Conservation (phyloP, 2,797 vertebrate species). For the Enteromius paludinosus region DNA sequence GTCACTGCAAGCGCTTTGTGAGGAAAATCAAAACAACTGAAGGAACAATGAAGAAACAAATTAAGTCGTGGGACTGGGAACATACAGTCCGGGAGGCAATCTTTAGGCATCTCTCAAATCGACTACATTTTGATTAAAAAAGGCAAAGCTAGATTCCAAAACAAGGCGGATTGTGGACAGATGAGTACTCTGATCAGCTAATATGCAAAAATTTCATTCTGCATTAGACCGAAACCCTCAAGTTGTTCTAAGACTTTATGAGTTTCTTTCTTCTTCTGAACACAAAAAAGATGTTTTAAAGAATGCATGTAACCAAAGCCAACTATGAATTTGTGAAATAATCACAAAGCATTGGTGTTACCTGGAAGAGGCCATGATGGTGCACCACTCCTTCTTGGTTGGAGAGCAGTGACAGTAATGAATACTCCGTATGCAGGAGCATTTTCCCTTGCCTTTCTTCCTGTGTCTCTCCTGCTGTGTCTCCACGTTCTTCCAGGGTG, state of each 20-base stretch:
- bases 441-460: slow-evolving; percentile 99
- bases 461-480: slow-evolving; percentile 91
- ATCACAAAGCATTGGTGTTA: slow-evolving; percentile 65
- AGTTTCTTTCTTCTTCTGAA: not conserved
- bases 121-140: not conserved
- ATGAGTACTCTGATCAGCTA: not conserved
- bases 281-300: not conserved
- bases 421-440: slow-evolving; percentile 98
- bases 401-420: slow-evolving; percentile 95
- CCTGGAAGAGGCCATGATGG: slow-evolving; percentile 98
- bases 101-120: slow-evolving; percentile 1
- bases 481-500: slow-evolving; percentile 92
- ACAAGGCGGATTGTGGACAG: not conserved
- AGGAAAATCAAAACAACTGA: slow-evolving; percentile 57
- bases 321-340: not conserved
- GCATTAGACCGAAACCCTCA: not conserved
- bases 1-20: slow-evolving; percentile 48
- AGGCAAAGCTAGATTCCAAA: not conserved
- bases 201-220: not conserved
- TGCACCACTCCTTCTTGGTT: slow-evolving; percentile 98
- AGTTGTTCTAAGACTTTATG: not conserved
- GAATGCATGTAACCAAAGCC: not conserved
- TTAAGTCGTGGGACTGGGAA: not conserved
- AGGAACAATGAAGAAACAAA: slow-evolving; percentile 33
- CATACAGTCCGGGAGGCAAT: not conserved